Evolutionary conservation across 1,140 invertebrate genomes (phyloP).

Genomic region (Macrosteles quadrilineatus): DNA sequence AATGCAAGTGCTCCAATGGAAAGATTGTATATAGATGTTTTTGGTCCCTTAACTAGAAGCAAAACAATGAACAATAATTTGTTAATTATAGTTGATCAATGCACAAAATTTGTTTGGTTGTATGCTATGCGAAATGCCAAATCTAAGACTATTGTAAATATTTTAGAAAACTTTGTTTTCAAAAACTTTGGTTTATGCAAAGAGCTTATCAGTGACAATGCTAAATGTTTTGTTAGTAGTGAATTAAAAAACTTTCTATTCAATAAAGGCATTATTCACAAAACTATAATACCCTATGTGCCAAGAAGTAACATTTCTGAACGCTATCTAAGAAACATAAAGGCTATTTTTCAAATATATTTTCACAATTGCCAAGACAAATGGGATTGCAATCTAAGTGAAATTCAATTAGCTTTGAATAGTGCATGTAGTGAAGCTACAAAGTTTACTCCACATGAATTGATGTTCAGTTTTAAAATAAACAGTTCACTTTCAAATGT

Average conservation of each 20-base stretch:
- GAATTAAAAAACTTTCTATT: neutral
- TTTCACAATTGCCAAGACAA: no score
- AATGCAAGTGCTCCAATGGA: neutral
- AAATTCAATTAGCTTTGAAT: no score
- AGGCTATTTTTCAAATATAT: no score
- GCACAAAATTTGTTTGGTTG: neutral
- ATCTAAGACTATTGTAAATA: neutral
- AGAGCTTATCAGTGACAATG: neutral
- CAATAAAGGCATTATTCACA: neutral
- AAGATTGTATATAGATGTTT: neutral
- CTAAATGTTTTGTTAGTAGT: neutral
- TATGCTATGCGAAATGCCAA: neutral
- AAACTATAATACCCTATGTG: neutral
- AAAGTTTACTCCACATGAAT: no score
- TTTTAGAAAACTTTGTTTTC: neutral
- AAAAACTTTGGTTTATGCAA: neutral
- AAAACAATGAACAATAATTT: neutral
- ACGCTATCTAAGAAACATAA: neutral
- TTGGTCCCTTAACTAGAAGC: neutral
- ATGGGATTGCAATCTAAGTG: no score
- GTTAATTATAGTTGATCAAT: neutral
- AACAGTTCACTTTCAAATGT: no score
- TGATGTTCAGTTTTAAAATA: no score
- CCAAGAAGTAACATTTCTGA: neutral
- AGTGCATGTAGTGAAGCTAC: no score